Percentiles rank a stretch among this genome's conserved stretches.
Conservation (phyloP, 2,113 vertebrate species). For the Ammospiza nelsoni region DNA sequence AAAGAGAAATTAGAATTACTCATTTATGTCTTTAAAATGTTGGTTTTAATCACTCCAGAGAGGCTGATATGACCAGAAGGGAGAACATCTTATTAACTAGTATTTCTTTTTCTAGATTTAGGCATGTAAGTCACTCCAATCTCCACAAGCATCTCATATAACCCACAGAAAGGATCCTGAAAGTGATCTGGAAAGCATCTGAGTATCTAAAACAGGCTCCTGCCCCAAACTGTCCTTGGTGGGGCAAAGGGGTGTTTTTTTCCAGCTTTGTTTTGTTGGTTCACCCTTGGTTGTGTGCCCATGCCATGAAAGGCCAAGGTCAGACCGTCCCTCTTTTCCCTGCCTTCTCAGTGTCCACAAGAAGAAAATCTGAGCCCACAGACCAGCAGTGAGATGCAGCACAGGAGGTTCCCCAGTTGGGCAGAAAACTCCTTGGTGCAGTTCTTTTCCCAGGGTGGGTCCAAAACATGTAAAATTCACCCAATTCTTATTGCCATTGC, state of each 20-base stretch:
- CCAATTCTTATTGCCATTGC: background rate
- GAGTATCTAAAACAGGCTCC: background rate
- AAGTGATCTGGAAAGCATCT: background rate
- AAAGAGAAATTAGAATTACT: conserved; percentile 2
- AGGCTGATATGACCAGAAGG: background rate
- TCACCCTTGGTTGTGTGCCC: background rate
- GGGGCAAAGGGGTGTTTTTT: fast-evolving
- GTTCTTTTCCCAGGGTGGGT: background rate
- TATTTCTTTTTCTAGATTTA: background rate
- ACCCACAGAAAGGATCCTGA: background rate
- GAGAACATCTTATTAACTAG: background rate
- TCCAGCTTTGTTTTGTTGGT: background rate
- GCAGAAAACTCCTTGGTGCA: background rate
- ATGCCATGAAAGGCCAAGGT: background rate
- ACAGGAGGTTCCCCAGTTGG: background rate
- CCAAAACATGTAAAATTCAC: background rate
- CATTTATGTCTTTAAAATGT: background rate
- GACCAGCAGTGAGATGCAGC: background rate
- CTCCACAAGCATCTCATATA: fast-evolving
- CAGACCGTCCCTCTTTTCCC: background rate
- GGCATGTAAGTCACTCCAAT: background rate
- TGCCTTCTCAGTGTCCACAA: background rate
- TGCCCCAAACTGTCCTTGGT: background rate
- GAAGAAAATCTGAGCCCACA: background rate
- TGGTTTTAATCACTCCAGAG: background rate